Base-by-base conservation (phyloP, 2,888 invertebrate species). In the Trissolcus japonicus region DNA sequence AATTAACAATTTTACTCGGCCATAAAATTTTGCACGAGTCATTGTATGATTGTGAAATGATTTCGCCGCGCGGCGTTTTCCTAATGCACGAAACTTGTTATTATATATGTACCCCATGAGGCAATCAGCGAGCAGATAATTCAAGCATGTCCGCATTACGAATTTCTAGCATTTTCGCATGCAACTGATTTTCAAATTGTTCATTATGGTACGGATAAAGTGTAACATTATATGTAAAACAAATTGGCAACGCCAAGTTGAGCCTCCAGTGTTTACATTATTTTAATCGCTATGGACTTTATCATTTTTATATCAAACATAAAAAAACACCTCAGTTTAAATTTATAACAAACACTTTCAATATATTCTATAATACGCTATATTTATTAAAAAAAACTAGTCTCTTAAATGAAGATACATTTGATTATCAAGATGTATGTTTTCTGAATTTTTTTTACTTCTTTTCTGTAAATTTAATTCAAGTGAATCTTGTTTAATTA, bases 61-160 rank as follows among this genome's bases (percentile, higher is more conserved):
- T 67, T 61, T 61, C 65, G 51, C 35, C 35, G 35, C 35, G 19
- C 53, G 35, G 43, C 40, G 68, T 21, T 62, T 9, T 75, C 62
- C 63, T 68, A 65, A 68, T 75, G 56, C 65, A 19, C 41, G 67
- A 75, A 62, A 35, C 75, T 69, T 59, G 65, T 69, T 68, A 75
- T 75, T 75, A 75, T 51, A 51, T 19, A 46, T 63, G 67, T 74
- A 59, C 59, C 55, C 61, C 63, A 40, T 59, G 57, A 57, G 67
- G 66, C 41, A 68, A 63, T 68, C 62, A 57, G 60, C 74, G 67
- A 50, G 67, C 62, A 50, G 62, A 62, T 75, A 75, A 75, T 75
- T 68, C 75, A 75, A 68, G 68, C 75, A 68, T 63, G 59, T 68
- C 75, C 61, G 50, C 50, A 60, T 59, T 68, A 67, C 74, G 55